These are phyloP conservation scores for Serinus canaria DNA, from an alignment of 2,113 vertebrate genomes.

Conservation along the genomic window DNA sequence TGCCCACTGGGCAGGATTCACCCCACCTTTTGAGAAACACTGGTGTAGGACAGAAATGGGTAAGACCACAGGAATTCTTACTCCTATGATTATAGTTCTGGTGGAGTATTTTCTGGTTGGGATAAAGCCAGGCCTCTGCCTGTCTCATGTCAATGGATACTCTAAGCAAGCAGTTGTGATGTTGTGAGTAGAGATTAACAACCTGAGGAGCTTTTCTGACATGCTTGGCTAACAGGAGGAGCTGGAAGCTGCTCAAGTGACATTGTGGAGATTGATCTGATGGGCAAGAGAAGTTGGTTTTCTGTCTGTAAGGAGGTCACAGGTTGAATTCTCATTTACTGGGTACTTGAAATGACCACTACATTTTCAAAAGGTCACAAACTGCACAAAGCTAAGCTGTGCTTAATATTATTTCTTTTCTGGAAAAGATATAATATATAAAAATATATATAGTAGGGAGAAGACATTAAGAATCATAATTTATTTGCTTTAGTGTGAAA, in stretches of 20 bases:
- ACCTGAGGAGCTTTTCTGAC: background rate
- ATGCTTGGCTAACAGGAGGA: background rate
- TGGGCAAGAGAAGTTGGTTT: background rate
- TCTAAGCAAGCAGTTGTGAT: background rate
- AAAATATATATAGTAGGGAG: background rate
- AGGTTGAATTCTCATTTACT: background rate
- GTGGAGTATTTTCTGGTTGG: background rate
- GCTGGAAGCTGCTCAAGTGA: background rate
- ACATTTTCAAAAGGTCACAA: background rate
- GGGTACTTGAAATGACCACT: background rate
- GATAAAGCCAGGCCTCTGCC: background rate
- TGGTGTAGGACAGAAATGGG: background rate
- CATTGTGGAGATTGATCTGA: background rate
- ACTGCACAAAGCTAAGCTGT: accelerated
- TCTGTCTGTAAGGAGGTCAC: background rate
- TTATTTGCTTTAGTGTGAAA: background rate
- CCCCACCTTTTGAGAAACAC: background rate
- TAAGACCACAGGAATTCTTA: background rate
- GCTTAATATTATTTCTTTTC: background rate
- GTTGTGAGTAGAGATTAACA: background rate
- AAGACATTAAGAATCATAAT: background rate
- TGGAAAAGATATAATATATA: background rate
- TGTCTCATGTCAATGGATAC: accelerated
- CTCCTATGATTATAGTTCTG: background rate
- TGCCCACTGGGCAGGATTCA: background rate